Base-by-base conservation (phyloP, 2,113 vertebrate genomes). In the Felis catus region DNA sequence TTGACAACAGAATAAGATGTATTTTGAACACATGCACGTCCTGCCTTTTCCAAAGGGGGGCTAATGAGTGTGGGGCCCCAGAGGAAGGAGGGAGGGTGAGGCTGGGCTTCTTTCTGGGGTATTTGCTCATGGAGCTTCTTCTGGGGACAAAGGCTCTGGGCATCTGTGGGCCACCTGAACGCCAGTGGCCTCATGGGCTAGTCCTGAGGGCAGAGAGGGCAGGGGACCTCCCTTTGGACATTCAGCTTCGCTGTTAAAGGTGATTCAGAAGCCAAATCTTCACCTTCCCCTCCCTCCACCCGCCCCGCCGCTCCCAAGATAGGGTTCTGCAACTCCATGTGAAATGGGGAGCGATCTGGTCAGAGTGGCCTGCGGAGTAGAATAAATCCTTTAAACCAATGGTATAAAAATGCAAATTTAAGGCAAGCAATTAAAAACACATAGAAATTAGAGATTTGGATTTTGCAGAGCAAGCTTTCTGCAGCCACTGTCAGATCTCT, bases 331-430 rank as follows among this genome's bases (percentile, higher is more conserved):
- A 82, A 94, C 90, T 87, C 89, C 0, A 0, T 78, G 90, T 92
- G 96, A 96, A 98, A 97, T 45, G 82, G 86, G 92, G 96, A 97
- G 70, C 88, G 14, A 63, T 98, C 97, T 97, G 98, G 97, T 98
- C 97, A 96, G 96, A 97, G 97, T 97, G 94, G 97, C 98, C 98
- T 95, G 95, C 66, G 98, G 98, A 98, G 97, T 70, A 84, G 97
- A 98, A 98, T 98, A 98, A 98, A 98, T 98, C 97, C 98, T 98
- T 98, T 98, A 97, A 98, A 97, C 98, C 98, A 98, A 98, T 99
- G 98, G 98, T 98, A 98, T 99, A 98, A 99, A 99, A 99, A 99
- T 99, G 99, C 98, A 99, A 99, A 99, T 98, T 96, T 95, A 98
- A 98, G 97, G 96, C 98, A 97, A 98, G 98, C 99, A 98, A 99